Conservation (phyloP, 2,113 vertebrate genomes). For the Junco hyemalis region DNA sequence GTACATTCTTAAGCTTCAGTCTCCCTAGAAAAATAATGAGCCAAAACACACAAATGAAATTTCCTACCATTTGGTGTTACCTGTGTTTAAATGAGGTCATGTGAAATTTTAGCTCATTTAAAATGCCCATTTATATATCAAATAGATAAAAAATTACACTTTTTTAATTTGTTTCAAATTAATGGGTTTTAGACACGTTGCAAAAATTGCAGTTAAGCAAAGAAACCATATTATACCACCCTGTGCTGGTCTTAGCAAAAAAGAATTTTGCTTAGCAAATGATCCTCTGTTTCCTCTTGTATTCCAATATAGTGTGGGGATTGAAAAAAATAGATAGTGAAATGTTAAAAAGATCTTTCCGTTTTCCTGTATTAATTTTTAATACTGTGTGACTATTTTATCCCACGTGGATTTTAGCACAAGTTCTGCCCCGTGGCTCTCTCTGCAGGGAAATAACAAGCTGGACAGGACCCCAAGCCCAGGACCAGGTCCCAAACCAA, state of each 20-base stretch:
- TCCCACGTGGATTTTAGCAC: neutral
- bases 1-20: neutral
- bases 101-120: neutral
- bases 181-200: neutral
- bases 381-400: neutral
- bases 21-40: neutral
- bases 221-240: neutral
- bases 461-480: neutral
- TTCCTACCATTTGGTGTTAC: neutral
- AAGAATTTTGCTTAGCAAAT: neutral
- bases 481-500: neutral
- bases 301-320: neutral
- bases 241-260: neutral
- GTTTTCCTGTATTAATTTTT: neutral
- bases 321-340: neutral
- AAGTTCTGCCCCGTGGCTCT: neutral
- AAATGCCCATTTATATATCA: neutral
- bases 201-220: neutral
- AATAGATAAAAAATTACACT: neutral
- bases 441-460: neutral
- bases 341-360: neutral
- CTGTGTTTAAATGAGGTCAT: neutral
- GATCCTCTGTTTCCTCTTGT: neutral
- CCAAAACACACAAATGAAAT: neutral
- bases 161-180: neutral